These are phyloP conservation scores for Gallinago solitaria DNA, from an alignment of 2,797 vertebrate genomes.

Conservation along the genomic window DNA sequence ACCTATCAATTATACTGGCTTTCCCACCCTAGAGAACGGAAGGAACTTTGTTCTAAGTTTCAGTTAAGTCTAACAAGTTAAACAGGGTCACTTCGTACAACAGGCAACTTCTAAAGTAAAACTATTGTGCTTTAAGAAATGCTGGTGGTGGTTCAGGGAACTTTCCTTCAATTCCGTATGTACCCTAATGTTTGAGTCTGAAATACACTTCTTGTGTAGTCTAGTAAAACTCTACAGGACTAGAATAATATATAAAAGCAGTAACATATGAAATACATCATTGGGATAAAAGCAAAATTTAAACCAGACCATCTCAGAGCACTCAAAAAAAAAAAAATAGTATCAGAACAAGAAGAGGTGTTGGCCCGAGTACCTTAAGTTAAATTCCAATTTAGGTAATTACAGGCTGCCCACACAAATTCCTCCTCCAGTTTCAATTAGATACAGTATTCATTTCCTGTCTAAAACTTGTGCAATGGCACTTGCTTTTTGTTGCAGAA, in stretches of 20 bases:
- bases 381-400: conserved; percentile 23
- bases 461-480: neutral
- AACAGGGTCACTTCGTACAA: neutral
- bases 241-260: neutral
- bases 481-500: neutral
- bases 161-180: neutral
- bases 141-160: neutral
- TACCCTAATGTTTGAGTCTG: fast-evolving
- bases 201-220: neutral
- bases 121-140: neutral
- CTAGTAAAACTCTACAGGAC: neutral
- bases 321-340: neutral
- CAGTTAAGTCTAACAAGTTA: neutral
- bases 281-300: neutral
- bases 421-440: conserved; percentile 16
- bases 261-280: neutral
- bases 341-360: neutral
- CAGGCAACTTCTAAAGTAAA: neutral
- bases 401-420: neutral
- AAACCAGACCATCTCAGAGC: neutral
- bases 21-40: neutral
- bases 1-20: neutral
- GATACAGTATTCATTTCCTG: conserved; percentile 36
- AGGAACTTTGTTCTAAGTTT: neutral
- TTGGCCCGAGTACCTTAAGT: neutral